Percentiles rank a stretch among this genome's conserved stretches.
Conservation (phyloP, 2,797 vertebrate species). For the Phoxinus dragarum region DNA sequence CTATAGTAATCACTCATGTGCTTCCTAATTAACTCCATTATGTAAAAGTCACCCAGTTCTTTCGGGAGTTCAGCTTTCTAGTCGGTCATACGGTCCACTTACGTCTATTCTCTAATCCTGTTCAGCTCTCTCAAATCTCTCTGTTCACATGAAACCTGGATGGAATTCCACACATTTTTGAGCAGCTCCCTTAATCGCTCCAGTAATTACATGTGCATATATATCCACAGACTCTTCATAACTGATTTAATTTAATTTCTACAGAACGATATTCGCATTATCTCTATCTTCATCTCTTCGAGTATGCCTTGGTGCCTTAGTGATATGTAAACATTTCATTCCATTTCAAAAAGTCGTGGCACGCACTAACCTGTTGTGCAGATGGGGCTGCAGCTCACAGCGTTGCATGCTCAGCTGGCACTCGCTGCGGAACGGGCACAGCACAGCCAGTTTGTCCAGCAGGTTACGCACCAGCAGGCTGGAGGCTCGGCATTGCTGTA, state of each 20-base stretch:
- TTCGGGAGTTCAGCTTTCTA: neutral
- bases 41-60: constrained; percentile 29
- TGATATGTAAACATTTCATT: constrained; percentile 6
- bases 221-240: neutral
- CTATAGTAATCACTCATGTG: constrained; percentile 24
- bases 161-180: constrained; percentile 48
- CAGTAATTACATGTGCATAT: neutral
- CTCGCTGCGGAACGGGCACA: constrained; percentile 83
- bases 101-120: constrained; percentile 51
- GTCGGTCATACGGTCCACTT: constrained; percentile 5
- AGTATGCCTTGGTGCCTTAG: neutral
- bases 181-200: constrained; percentile 17
- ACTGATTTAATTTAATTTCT: neutral
- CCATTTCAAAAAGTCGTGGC: neutral
- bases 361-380: constrained; percentile 87
- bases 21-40: constrained; percentile 38
- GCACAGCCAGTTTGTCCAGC: constrained; percentile 87
- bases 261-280: neutral
- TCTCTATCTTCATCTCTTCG: neutral
- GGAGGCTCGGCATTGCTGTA: constrained; percentile 88
- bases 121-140: constrained; percentile 45
- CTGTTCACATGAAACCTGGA: constrained; percentile 41
- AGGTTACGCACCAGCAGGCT: constrained; percentile 92
- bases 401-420: constrained; percentile 89
- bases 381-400: constrained; percentile 90